Conservation (phyloP, 2,888 invertebrate genomes). For the Trachelus iudaicus region DNA sequence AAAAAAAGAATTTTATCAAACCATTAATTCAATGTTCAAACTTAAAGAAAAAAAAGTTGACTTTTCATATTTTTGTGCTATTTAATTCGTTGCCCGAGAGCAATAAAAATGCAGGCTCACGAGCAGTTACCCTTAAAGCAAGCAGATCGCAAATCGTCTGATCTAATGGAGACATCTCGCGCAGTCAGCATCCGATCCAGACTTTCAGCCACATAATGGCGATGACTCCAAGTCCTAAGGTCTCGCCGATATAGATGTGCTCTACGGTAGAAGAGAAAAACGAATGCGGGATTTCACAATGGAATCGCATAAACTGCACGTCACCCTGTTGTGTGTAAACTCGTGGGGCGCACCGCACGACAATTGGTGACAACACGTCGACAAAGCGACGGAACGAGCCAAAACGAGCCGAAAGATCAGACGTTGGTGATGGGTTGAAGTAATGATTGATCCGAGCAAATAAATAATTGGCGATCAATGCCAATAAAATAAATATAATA, state of each 20-base stretch:
- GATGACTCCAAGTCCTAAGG: slow-evolving; percentile 11
- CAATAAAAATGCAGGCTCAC: neutral
- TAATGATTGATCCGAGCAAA: no score
- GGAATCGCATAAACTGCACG: slow-evolving; percentile 57
- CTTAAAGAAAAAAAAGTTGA: neutral
- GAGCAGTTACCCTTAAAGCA: slow-evolving; percentile 6
- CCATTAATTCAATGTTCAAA: no score
- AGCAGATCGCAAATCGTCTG: neutral
- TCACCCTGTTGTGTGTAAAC: slow-evolving; percentile 62
- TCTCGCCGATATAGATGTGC: slow-evolving; percentile 18
- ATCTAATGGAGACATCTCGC: slow-evolving; percentile 30
- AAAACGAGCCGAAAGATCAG: slow-evolving; percentile 36
- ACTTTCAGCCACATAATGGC: slow-evolving; percentile 26
- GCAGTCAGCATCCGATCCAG: slow-evolving; percentile 20
- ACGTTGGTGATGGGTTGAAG: slow-evolving; percentile 4
- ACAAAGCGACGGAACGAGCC: slow-evolving; percentile 47
- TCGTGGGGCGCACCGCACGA: slow-evolving; percentile 57
- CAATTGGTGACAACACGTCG: slow-evolving; percentile 59
- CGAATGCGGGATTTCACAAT: slow-evolving; percentile 41
- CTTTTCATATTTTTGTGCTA: no score
- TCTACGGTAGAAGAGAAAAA: slow-evolving; percentile 20
- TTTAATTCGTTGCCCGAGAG: neutral
- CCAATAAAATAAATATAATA: no score
- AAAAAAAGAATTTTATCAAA: no score
- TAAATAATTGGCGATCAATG: no score